Conservation (phyloP, 2,113 vertebrate genomes). For the Odobenus rosmarus region DNA sequence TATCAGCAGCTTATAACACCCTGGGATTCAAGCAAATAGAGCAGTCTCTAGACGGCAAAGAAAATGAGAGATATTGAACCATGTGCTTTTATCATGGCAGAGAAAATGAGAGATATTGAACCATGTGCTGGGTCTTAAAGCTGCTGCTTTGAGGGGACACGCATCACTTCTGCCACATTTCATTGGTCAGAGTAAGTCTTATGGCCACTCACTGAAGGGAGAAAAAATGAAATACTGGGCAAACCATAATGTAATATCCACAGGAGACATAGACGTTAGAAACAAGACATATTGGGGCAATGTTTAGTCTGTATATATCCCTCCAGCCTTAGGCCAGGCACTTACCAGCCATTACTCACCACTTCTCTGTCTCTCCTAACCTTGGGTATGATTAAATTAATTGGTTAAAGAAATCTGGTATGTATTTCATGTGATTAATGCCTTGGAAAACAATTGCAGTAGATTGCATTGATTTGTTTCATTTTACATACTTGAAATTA, state of each 20-base stretch:
- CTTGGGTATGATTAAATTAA: conserved; percentile 81
- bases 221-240: neutral
- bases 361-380: conserved; percentile 71
- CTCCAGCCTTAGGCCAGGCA: neutral
- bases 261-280: neutral
- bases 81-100: neutral
- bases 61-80: neutral
- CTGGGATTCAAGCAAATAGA: neutral
- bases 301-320: neutral
- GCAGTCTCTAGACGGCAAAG: neutral
- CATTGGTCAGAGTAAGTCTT: conserved; percentile 12
- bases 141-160: neutral
- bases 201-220: neutral
- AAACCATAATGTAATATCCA: conserved; percentile 27
- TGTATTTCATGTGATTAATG: conserved; percentile 81
- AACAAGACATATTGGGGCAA: neutral
- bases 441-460: conserved; percentile 79
- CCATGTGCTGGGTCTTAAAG: neutral
- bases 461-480: conserved; percentile 81
- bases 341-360: conserved; percentile 58
- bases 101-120: neutral
- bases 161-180: neutral
- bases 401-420: conserved; percentile 77
- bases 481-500: conserved; percentile 82
- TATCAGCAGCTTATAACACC: neutral